Conservation (phyloP, 2,797 vertebrate genomes). For the Eutrigla gurnardus region DNA sequence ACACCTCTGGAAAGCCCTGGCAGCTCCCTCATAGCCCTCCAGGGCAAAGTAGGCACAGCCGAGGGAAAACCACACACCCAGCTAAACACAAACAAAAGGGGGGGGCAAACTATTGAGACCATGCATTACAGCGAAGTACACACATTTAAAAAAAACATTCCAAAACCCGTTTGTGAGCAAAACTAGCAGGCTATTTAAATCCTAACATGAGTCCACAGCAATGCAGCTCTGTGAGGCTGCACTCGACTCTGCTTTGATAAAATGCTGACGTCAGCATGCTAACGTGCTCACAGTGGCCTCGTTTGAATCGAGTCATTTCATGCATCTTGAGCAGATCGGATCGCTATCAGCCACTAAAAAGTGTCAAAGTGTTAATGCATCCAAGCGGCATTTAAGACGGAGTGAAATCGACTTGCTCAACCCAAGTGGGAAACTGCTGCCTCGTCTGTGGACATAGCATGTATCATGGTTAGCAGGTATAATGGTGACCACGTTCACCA, state of each 20-base stretch:
- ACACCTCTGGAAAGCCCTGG: constrained; percentile 94
- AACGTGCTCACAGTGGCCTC: no score
- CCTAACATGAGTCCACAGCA: not conserved
- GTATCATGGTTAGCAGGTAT: not conserved
- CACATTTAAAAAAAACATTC: not conserved
- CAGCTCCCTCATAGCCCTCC: constrained; percentile 92
- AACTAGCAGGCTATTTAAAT: not conserved
- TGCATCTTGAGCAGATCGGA: no score
- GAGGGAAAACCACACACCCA: constrained; percentile 97
- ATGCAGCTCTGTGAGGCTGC: no score
- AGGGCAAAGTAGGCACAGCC: constrained; percentile 94
- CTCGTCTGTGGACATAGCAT: not conserved
- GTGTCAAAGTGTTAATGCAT: no score
- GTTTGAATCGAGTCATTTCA: no score
- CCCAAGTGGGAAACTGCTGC: not conserved
- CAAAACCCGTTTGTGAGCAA: not conserved
- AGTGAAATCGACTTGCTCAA: not conserved
- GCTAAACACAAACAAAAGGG: constrained; percentile 70
- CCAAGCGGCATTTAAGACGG: no score
- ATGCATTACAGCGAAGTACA: not conserved
- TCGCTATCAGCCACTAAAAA: no score
- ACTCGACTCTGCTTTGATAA: not conserved
- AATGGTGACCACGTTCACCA: no score
- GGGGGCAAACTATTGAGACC: not conserved
- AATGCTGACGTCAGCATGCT: no score